Base-by-base conservation (phyloP, 2,797 vertebrate species). In the Chelon labrosus region DNA sequence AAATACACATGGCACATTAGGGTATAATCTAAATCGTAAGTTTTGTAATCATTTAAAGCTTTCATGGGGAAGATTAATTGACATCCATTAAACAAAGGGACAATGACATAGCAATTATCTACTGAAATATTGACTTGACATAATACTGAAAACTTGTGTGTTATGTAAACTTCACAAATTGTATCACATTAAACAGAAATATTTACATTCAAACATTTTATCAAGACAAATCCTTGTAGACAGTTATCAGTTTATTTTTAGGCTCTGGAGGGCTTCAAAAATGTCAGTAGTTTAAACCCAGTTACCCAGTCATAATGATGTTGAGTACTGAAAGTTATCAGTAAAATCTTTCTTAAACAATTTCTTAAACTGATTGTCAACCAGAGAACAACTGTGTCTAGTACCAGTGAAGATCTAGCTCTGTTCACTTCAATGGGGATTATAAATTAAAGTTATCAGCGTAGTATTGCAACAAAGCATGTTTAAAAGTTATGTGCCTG, bases 281-380 rank as follows among this genome's bases (percentile, higher is more conserved):
- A n/a, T 16, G 73, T 77, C 38, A 77, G 62, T 22, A 1, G 16
- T 49, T 5, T 49, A 46, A 3, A 20, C n/a, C 3, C 63, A 57
- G 51, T 3, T 22, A 22, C 22, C 22, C 22, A 22, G 22, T 22
- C 22, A 22, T 22, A 22, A 60, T 55, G 7, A 9, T 19, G 25
- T 44, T 68, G 54, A 70, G 57, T 42, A 46, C 20, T 68, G 54
- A 74, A 61, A 69, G 51, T 75, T 44, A 78, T 68, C 67, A 65
- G 41, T 41, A 55, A 55, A 68, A 52, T 56, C 3, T 19, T 16
- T 27, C 4, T 27, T 27, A 1, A 22, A 22, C 58, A n/a, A 51
- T 56, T 47, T 65, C 31, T 62, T 8, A 35, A 75, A 46, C 4
- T 7, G 6, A 41, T 4, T 10, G 55, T 35, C 41, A 47, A 16